A percentile compares a stretch with the other conserved stretches of the same genome.
phyloP scores from a whole-genome alignment of 2,113 vertebrate species.

The Opisthocomus hoazin region DNA sequence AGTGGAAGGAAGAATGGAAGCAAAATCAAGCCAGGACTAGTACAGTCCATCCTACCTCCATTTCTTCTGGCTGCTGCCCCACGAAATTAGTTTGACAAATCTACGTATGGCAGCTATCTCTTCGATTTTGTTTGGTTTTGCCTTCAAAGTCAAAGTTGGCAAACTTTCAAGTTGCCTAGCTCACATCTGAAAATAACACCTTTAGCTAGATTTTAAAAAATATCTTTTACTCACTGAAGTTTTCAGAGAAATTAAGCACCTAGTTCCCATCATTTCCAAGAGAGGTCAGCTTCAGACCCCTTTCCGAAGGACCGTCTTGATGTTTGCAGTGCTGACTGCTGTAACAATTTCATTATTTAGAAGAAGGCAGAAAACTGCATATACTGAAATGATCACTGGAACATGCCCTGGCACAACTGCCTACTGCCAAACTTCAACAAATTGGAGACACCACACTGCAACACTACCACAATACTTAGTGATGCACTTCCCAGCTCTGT shows the following conservation, averaged over 20 bases:
- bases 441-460: not conserved
- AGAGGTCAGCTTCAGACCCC: not conserved
- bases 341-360: not conserved
- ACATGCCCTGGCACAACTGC: not conserved
- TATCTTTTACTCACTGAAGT: fast-evolving
- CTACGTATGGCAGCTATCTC: not conserved
- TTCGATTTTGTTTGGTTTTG: not conserved
- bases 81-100: not conserved
- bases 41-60: not conserved
- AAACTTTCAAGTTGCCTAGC: not conserved
- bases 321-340: not conserved
- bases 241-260: not conserved
- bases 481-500: not conserved
- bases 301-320: not conserved
- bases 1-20: not conserved
- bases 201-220: not conserved
- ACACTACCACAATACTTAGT: not conserved
- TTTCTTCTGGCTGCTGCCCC: not conserved
- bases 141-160: not conserved
- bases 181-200: not conserved
- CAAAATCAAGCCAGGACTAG: not conserved
- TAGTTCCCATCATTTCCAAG: not conserved
- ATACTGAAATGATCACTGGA: not conserved
- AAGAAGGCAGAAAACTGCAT: not conserved
- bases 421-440: not conserved